phyloP scores from a whole-genome alignment of 2,888 invertebrate species.

The Trachelus tabidus region DNA sequence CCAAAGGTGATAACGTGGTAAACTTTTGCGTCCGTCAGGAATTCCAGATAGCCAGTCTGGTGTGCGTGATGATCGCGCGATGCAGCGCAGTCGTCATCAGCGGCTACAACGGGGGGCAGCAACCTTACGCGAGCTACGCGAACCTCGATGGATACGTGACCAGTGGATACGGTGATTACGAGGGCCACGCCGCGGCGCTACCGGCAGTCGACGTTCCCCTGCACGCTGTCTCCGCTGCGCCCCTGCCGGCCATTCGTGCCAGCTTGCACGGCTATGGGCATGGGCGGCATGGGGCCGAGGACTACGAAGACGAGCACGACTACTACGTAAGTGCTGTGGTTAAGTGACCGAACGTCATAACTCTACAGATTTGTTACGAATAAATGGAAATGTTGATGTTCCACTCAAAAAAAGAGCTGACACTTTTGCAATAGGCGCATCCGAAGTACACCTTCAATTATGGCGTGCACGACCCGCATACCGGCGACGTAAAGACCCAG shows the following conservation, averaged over 20 bases:
- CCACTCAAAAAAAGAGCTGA: too few relatives aligned
- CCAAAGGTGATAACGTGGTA: too few relatives aligned
- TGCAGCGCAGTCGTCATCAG: constrained; percentile 55
- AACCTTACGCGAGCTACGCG: constrained; percentile 52
- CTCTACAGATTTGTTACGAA: too few relatives aligned
- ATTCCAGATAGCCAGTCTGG: constrained; percentile 49
- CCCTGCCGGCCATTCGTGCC: constrained; percentile 31
- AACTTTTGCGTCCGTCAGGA: background rate
- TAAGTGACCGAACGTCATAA: too few relatives aligned
- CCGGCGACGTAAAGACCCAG: constrained; percentile 61
- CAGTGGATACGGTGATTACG: constrained; percentile 39
- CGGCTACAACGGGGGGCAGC: constrained; percentile 53
- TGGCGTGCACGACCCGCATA: constrained; percentile 61
- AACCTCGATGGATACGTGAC: constrained; percentile 50
- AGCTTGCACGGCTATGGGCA: constrained; percentile 19
- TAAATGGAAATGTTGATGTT: too few relatives aligned
- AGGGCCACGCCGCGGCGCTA: constrained; percentile 50
- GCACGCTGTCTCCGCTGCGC: constrained; percentile 60
- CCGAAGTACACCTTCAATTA: constrained; percentile 63
- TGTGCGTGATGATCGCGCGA: constrained; percentile 42
- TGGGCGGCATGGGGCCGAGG: constrained; percentile 44
- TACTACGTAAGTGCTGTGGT: constrained; percentile 54
- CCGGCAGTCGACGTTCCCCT: constrained; percentile 61
- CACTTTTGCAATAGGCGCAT: constrained; percentile 43
- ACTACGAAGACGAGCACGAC: constrained; percentile 54